Evolutionary conservation across 2,113 vertebrate species (phyloP), one percentile per base, ranked within the genome.

Genomic region (Leptobrachium ailaonicum): DNA sequence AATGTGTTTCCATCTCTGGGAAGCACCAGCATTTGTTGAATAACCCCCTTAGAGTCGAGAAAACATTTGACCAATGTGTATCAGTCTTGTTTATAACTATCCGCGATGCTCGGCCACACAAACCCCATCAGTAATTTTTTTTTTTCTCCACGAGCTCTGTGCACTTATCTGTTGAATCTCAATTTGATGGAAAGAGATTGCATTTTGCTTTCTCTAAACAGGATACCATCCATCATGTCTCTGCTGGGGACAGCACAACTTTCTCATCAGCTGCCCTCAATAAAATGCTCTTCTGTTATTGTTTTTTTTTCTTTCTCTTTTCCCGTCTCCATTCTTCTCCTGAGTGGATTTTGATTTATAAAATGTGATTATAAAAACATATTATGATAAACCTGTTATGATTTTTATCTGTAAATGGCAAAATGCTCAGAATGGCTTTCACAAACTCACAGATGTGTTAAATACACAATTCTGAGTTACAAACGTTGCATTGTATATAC

Each of bases 131-230:
- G 75, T 10, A 14, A 76, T 76, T 50, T 50, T 64, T 41, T 77
- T 58, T 76, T 50, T 50, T 64, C 14, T 77, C 43, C 75, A 60
- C 66, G 66, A 77, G 53, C 75, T 78, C 43, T 60, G 40, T 41
- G 76, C 56, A 71, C 60, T 71, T 79, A 79, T 71, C 53, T 77
- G 43, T 71, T 63, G 56, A 79, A 79, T 71, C 69, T 64, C 69
- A 79, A 43, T 79, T 72, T 79, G 69, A 72, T 79, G 60, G 44
- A 64, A 42, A 41, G 58, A 66, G 44, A 79, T 79, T 72, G 47
- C 60, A 79, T 72, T 79, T 64, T 79, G 44, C 14, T 66, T 78
- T 71, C 67, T 73, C 20, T 66, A 66, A 43, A 12, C 45, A 72
- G 68, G 40, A 53, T 66, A 54, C 40, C 60, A 73, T 72, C 60